A percentile compares a stretch with the other conserved stretches of the same genome.
phyloP scores from a whole-genome alignment of 2,888 invertebrate genomes.

The Ormyrus nitidulus region DNA sequence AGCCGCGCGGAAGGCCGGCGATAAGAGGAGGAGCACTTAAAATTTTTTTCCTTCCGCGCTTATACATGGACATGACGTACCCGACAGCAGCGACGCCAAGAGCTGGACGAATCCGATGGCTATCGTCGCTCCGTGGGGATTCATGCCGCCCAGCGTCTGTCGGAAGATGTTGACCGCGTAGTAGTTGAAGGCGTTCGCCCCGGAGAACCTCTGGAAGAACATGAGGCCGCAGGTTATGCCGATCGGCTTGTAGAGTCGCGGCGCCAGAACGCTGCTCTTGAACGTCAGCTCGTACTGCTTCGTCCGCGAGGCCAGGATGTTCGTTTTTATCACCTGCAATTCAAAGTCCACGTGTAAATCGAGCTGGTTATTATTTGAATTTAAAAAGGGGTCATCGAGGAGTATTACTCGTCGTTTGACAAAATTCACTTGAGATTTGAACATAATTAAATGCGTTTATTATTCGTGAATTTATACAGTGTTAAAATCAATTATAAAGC shows the following conservation, averaged over 20 bases:
- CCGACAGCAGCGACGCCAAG: conserved; percentile 88
- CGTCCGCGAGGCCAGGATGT: conserved; percentile 72
- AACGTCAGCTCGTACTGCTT: conserved; percentile 73
- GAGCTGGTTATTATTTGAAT: too few relatives aligned
- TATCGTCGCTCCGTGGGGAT: conserved; percentile 90
- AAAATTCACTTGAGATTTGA: too few relatives aligned
- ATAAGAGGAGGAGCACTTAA: conserved; percentile 29
- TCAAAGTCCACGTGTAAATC: too few relatives aligned
- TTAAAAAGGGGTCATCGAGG: too few relatives aligned
- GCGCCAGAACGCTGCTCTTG: conserved; percentile 71
- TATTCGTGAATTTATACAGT: too few relatives aligned
- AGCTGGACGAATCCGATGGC: conserved; percentile 91
- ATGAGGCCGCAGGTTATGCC: conserved; percentile 90
- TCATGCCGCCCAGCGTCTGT: conserved; percentile 88
- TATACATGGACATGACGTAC: conserved; percentile 60
- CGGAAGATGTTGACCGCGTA: conserved; percentile 92
- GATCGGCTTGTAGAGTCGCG: conserved; percentile 82
- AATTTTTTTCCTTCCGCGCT: background rate
- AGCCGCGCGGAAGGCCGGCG: conserved; percentile 14
- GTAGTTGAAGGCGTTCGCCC: conserved; percentile 90
- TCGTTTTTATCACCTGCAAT: conserved; percentile 72
- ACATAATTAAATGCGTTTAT: too few relatives aligned
- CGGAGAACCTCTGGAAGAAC: conserved; percentile 92
- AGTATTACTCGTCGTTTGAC: too few relatives aligned
- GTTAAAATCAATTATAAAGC: too few relatives aligned